Evolutionary conservation across 37 sponge, comb jelly and placozoan species (phyloP), one percentile per base, ranked within the genome.

Genomic region (Mnemiopsis leidyi): DNA sequence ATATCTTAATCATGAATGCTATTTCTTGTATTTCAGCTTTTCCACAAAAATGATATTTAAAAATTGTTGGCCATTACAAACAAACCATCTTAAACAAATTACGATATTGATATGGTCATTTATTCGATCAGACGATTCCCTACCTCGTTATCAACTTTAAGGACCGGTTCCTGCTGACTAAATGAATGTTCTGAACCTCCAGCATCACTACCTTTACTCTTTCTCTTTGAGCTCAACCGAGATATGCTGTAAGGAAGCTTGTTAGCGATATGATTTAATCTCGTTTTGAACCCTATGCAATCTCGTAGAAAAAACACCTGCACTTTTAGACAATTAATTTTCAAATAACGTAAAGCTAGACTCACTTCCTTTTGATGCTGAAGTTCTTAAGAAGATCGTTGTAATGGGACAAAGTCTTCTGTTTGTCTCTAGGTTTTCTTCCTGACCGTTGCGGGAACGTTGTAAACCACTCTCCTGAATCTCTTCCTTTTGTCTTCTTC

Each of bases 341-440:
- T n/a, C n/a, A n/a, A n/a, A n/a, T n/a, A n/a, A n/a, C n/a, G n/a
- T n/a, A 48, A 13, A 48, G 13, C 9, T 13, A 77, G 9, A 28
- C 79, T 33, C 36, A 77, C 79, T 77, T 77, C 32, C 36, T 77
- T 36, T 34, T 77, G 79, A 77, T 77, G 36, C 79, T 77, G 79
- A 77, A 77, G 36, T 77, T 77, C 36, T 32, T 77, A 36, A 77
- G 79, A 2, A 77, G 79, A 32, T 77, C 79, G 18, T 77, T 77
- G 79, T 77, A 77, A 32, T 77, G 79, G 33, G 79, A 77, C 35
- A 77, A 13, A 20, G 79, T 77, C 18, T 77, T 77, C 36, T 77
- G 79, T 32, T 77, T 77, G 79, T 77, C 79, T 20, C 79, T 31
- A 20, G 30, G 33, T 20, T 32, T 77, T 20, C 35, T 32, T 13